Base-by-base conservation (phyloP, 2,113 vertebrate genomes). In the Lycaon pictus region DNA sequence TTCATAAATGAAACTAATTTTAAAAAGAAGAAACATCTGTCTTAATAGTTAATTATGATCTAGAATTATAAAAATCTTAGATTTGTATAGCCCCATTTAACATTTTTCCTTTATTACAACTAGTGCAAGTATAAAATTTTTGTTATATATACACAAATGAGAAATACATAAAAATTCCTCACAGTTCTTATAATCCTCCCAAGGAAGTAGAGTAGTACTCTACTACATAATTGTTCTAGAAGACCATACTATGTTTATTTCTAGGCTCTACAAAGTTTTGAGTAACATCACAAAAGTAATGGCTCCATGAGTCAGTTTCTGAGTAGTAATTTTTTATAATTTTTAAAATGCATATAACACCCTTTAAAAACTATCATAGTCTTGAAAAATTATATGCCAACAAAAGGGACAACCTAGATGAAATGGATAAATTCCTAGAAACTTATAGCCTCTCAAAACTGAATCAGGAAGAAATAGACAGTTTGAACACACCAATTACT, bases 91-190 rank as follows among this genome's bases (percentile, higher is more conserved):
- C 0, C 2, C 0, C 13, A 89, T 91, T 81, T 32, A 67, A 58
- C 19, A 51, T 65, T 32, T 77, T 96, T 58, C 12, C 48, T 74
- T 69, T n/a, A 93, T 76, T 72, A 3, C 3, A 83, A 95, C 79
- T 87, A 2, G 16, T 62, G 0, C 37, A 92, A 37, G 23, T 56
- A 2, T 77, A 67, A 94, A 58, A 51, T 35, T 58, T 71, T 35
- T 48, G 2, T 71, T 88, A 90, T 60, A 58, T 35, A 60, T 27
- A 91, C n/a, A 62, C 48, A 86, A 87, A 3, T 6, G 71, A 69
- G 19, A 69, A 90, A 83, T 48, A 93, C 81, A 82, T 27, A 84
- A 90, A 96, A 81, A 48, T 55, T 62, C 63, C 17, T 93, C 11
- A 67, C 35, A 77, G 20, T 74, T 77, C 37, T 81, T 17, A 93